Evolutionary conservation across 2,113 vertebrate genomes (phyloP).

Genomic region (Casuarius casuarius): DNA sequence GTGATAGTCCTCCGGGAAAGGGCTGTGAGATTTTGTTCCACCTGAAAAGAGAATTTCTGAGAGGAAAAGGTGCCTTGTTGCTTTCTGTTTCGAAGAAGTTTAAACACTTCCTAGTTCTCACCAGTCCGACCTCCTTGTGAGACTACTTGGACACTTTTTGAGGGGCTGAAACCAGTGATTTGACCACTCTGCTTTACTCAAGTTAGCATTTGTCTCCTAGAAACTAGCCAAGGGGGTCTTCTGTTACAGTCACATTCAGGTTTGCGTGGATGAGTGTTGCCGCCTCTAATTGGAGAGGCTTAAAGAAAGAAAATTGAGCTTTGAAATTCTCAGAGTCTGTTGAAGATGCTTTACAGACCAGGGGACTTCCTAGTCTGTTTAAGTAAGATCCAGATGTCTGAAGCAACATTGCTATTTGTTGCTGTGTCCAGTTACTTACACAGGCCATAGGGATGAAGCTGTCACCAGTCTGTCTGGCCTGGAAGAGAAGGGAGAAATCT

Average conservation of each 20-base stretch:
- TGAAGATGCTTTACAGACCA: background rate
- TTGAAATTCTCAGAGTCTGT: background rate
- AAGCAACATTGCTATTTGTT: background rate
- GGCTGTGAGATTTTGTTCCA: background rate
- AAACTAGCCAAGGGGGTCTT: background rate
- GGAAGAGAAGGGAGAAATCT: background rate
- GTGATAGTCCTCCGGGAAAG: background rate
- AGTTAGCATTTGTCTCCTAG: background rate
- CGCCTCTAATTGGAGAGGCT: background rate
- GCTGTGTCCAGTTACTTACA: background rate
- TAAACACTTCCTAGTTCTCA: background rate
- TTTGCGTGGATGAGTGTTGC: background rate
- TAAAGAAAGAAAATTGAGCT: background rate
- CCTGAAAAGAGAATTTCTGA: background rate
- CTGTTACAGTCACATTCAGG: background rate
- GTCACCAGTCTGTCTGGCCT: background rate
- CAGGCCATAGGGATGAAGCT: background rate
- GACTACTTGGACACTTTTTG: background rate
- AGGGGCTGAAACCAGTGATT: background rate
- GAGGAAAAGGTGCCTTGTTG: background rate
- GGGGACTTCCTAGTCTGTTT: background rate
- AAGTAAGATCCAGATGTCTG: background rate
- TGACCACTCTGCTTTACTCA: background rate
- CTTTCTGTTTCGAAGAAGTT: background rate
- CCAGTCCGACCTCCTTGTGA: background rate